Evolutionary conservation across 2,888 invertebrate genomes (phyloP), one percentile per base, ranked within the genome.

Genomic region (Coecobrya sp.): DNA sequence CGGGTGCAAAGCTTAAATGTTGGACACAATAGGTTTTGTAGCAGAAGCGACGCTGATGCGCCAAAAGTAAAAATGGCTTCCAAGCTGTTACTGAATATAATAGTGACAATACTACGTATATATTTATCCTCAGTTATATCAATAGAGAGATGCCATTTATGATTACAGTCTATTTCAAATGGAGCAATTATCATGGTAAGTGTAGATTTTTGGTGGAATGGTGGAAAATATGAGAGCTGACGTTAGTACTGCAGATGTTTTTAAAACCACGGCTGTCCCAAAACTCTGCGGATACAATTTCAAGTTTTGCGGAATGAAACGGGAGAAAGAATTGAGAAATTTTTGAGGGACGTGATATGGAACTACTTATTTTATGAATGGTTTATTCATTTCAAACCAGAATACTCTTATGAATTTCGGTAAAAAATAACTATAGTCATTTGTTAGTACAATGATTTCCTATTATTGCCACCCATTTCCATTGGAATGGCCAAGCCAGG

Each of bases 381-480:
- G 52, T 59, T n/a, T 62, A 25, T 62, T 62, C 62, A 62, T 62
- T 3, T 5, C 22, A 62, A 10, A 49, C 4, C 36, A 2, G 49
- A 11, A 13, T 49, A 11, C 5, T 49, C 4, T 13, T 49, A 49
- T 49, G 11, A 49, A 13, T 49, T 49, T 10, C 11, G 13, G 49
- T 4, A 10, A 49, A 10, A 49, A 49, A 49, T 49, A 49, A 49
- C 49, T 49, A 49, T 49, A 13, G 49, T 13, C 62, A 11, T 62
- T n/a, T 25, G 10, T 8, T 62, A 25, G 62, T 62, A 59, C 5
- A 49, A 59, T 13, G 22, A 62, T 62, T 62, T 19, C 19, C 25
- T 49, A 62, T 62, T 62, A 19, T 62, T 19, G 62, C 62, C 62
- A 62, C 19, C 22, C 62, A 62, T 62, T 62, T 62, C 62, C 62